A percentile compares a stretch with the other conserved stretches of the same genome.
phyloP scores from a whole-genome alignment of 2,888 invertebrate genomes.

The Argynnis bischoffii region DNA sequence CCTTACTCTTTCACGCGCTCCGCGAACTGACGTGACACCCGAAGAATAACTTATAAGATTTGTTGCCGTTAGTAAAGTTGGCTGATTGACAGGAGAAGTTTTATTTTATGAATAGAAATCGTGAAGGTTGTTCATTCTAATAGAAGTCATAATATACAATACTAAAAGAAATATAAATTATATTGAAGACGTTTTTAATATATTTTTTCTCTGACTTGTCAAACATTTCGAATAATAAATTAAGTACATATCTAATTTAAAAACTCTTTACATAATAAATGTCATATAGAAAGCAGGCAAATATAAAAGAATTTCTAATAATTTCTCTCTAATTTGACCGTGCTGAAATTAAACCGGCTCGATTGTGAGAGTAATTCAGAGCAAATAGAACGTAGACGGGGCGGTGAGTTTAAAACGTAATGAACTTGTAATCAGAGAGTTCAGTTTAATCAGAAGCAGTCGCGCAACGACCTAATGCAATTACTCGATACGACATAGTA shows the following conservation, averaged over 20 bases:
- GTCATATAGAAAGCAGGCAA: too few species aligned
- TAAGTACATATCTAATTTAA: too few species aligned
- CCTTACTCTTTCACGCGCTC: conserved; percentile 20
- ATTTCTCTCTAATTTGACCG: neutral
- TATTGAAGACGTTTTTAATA: neutral
- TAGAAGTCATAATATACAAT: neutral
- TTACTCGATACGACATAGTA: conserved; percentile 45
- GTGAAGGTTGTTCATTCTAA: neutral
- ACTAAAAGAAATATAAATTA: neutral
- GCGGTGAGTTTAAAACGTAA: conserved; percentile 49
- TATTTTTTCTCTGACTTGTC: too few species aligned
- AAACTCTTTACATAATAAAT: too few species aligned
- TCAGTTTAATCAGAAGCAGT: conserved; percentile 56
- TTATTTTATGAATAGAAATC: neutral
- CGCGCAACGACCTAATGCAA: conserved; percentile 37
- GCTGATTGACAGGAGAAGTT: neutral
- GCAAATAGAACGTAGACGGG: conserved; percentile 30
- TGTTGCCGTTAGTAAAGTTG: conserved; percentile 14
- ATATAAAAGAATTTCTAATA: neutral
- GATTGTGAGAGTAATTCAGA: conserved; percentile 23
- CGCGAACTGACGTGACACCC: conserved; percentile 17
- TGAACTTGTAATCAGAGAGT: conserved; percentile 53
- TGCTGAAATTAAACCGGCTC: conserved; percentile 1
- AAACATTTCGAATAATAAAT: too few species aligned
- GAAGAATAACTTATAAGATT: conserved; percentile 19